Evolutionary conservation across 2,888 invertebrate genomes (phyloP).

Genomic region (Pseudoips prasinana): DNA sequence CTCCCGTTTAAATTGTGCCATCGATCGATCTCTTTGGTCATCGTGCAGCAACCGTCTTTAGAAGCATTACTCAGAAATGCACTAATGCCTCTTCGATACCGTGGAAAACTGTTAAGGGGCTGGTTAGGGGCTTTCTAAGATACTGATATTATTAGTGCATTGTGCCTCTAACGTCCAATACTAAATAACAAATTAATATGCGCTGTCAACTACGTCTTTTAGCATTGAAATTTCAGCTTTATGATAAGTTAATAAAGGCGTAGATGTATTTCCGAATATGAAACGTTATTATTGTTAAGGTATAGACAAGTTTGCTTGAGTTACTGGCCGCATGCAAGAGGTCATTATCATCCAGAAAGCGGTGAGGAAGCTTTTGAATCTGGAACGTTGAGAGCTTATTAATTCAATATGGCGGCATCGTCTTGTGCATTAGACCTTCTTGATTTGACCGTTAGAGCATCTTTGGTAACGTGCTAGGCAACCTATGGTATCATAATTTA

Average conservation of each 20-base stretch:
- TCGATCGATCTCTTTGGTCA: conserved; percentile 58
- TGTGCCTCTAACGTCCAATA: conserved; percentile 67
- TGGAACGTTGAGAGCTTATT: conserved; percentile 52
- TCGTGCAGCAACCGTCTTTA: conserved; percentile 73
- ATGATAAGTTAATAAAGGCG: conserved; percentile 12
- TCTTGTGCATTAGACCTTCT: conserved; percentile 38
- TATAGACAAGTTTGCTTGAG: conserved; percentile 62
- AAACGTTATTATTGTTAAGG: conserved; percentile 32
- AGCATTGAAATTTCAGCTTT: conserved; percentile 34
- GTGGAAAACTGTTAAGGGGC: conserved; percentile 81
- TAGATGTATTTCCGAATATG: background rate
- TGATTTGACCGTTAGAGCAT: conserved; percentile 29
- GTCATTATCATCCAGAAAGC: conserved; percentile 69
- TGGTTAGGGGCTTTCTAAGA: conserved; percentile 80
- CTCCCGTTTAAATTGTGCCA: conserved; percentile 33
- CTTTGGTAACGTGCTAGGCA: conserved; percentile 17
- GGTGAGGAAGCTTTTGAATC: conserved; percentile 56
- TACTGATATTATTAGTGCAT: conserved; percentile 79
- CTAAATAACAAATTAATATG: conserved; percentile 33
- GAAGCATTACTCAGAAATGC: conserved; percentile 78
- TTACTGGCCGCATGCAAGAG: conserved; percentile 64
- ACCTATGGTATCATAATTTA: no score
- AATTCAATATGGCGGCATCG: conserved; percentile 54
- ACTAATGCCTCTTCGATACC: conserved; percentile 76
- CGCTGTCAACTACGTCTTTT: conserved; percentile 8